A percentile compares a stretch with the other conserved stretches of the same genome.
phyloP scores from a whole-genome alignment of 2,888 invertebrate species.

The Limulus polyphemus region DNA sequence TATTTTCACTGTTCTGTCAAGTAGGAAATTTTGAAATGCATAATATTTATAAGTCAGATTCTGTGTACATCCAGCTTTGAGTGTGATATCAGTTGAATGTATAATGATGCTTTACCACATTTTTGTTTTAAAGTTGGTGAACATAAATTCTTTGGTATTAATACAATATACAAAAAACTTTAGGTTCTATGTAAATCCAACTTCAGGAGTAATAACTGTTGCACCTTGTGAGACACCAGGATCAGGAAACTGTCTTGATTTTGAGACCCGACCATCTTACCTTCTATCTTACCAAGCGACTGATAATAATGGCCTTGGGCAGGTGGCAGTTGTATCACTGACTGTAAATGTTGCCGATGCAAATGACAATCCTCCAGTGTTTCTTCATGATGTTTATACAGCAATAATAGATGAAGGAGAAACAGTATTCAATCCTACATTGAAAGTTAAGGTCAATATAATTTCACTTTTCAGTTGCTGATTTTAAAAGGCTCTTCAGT shows the following conservation, averaged over 20 bases:
- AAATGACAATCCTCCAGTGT: conserved; percentile 68
- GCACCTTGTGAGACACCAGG: conserved; percentile 58
- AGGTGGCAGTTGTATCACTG: conserved; percentile 23
- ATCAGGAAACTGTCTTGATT: conserved; percentile 62
- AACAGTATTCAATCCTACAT: conserved; percentile 59
- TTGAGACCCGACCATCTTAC: conserved; percentile 65
- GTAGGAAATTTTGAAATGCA: too few relatives aligned
- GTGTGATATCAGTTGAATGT: too few relatives aligned
- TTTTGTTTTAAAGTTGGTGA: neutral
- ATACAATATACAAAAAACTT: neutral
- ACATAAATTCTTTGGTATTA: neutral
- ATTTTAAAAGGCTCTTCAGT: too few relatives aligned
- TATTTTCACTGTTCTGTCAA: too few relatives aligned
- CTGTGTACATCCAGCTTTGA: too few relatives aligned
- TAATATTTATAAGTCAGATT: too few relatives aligned
- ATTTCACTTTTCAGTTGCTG: too few relatives aligned
- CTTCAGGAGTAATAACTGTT: conserved; percentile 67
- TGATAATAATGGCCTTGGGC: conserved; percentile 61
- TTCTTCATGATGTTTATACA: conserved; percentile 59
- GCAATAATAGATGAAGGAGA: conserved; percentile 78
- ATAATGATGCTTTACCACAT: too few relatives aligned
- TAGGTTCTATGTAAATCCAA: conserved; percentile 58
- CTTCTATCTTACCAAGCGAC: conserved; percentile 66
- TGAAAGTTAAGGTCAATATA: conserved; percentile 31
- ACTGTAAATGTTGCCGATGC: conserved; percentile 28